A percentile compares a stretch with the other conserved stretches of the same genome.
These are phyloP conservation scores for Fratercula arctica DNA, from an alignment of 2,797 vertebrate genomes.

Conservation along the genomic window DNA sequence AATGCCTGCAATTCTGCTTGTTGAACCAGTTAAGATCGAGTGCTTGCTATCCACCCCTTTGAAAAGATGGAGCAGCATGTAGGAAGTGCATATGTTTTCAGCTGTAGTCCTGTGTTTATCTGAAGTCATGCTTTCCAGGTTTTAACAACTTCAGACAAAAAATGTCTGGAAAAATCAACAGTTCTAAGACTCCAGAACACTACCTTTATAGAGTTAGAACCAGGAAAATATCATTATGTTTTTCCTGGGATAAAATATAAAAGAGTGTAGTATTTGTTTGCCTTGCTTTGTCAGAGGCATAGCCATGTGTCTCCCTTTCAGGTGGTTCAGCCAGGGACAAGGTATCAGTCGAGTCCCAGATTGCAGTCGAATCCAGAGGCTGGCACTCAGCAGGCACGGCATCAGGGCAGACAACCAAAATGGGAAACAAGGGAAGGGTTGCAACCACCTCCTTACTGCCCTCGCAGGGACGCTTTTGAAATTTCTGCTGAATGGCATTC, in stretches of 20 bases:
- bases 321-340: slow-evolving; percentile 82
- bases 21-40: not conserved
- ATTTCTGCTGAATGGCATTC: slow-evolving; percentile 83
- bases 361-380: slow-evolving; percentile 65
- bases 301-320: slow-evolving; percentile 42
- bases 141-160: not conserved
- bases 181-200: not conserved
- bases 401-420: slow-evolving; percentile 79
- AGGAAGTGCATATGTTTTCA: not conserved
- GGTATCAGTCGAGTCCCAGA: slow-evolving; percentile 63
- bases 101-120: not conserved
- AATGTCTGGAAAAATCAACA: not conserved
- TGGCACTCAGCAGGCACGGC: slow-evolving; percentile 69
- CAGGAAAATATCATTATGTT: not conserved
- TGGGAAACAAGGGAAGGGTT: slow-evolving; percentile 73
- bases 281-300: not conserved
- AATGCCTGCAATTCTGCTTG: not conserved
- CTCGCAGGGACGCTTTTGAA: slow-evolving; percentile 91
- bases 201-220: not conserved
- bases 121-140: not conserved
- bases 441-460: slow-evolving; percentile 83
- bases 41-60: not conserved
- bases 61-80: not conserved
- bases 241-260: not conserved
- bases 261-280: not conserved